Base-by-base conservation (phyloP, 1,140 invertebrate genomes). In the Drosophila auraria region DNA sequence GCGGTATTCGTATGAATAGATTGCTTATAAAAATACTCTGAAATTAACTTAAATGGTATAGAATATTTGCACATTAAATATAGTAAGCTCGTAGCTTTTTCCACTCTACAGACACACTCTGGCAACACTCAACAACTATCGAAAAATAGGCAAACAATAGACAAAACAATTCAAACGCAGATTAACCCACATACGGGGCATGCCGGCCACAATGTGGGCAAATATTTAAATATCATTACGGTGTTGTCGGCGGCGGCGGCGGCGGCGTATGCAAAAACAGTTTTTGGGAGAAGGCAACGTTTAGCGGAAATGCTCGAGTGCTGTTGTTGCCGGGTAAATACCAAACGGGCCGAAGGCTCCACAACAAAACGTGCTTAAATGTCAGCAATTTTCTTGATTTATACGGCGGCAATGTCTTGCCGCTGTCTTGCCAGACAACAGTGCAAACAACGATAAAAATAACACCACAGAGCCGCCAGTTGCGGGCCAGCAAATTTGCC, bases 171-270 rank as follows among this genome's bases (percentile, higher is more conserved):
- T 68, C 47, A 83, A 90, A 89, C 36, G 70, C 78, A 90, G 84
- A 89, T 89, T 89, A 89, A 89, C 84, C 84, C 76, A 89, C 84
- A 89, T 90, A 78, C 68, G 81, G 71, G 63, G 61, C 84, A 50
- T 66, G 77, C 68, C 73, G 72, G 54, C 78, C 83, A 72, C 84
- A 78, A 73, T 78, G 81, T 84, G 57, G 81, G 81, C 72, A 89
- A 89, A 89, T 89, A 89, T 89, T 89, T 89, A 89, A 89, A 89
- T 89, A 89, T 89, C 84, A 89, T 89, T 89, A 89, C 78, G 82
- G 53, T 60, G 75, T 61, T 72, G 56, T 73, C 59, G 51, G 27
- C n/a, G 47, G 44, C 47, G 45, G 54, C 56, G 40, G 57, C 50
- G 42, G 42, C 56, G 40, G 25, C 50, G 54, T 42, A 72, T 63